These are phyloP conservation scores for Stercorarius parasiticus DNA, from an alignment of 2,113 vertebrate species.

Conservation along the genomic window DNA sequence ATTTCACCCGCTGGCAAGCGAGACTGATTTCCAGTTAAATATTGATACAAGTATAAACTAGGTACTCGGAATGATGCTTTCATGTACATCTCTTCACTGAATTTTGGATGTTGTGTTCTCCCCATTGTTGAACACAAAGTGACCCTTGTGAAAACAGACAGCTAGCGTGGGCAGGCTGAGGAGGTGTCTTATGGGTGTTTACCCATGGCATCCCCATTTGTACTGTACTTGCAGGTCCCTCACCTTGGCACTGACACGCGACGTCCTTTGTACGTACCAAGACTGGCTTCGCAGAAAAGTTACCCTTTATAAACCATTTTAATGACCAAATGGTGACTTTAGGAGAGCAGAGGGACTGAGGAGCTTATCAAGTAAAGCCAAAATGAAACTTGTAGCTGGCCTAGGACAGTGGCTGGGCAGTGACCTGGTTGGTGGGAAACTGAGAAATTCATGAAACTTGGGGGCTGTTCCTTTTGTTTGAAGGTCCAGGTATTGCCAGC, in stretches of 20 bases:
- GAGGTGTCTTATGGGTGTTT: neutral
- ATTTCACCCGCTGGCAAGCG: neutral
- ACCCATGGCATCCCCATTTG: neutral
- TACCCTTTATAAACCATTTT: neutral
- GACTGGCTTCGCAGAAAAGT: neutral
- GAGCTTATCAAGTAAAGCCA: neutral
- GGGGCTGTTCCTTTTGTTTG: neutral
- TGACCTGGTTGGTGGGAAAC: neutral
- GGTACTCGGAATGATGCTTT: neutral
- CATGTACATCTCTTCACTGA: neutral
- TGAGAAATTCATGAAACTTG: rapidly evolving
- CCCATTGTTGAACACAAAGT: neutral
- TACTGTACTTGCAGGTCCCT: neutral
- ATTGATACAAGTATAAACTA: neutral
- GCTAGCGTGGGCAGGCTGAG: neutral
- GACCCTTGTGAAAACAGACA: neutral
- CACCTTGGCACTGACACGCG: rapidly evolving
- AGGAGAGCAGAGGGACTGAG: neutral
- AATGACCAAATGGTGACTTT: neutral
- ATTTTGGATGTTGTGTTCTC: neutral
- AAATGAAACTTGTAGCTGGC: neutral
- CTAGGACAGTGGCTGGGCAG: neutral
- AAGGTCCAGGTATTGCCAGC: neutral
- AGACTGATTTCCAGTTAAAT: neutral
- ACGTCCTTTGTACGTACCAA: neutral